These are phyloP conservation scores for Apocrypta bakeri DNA, from an alignment of 1,140 invertebrate genomes.

Conservation along the genomic window DNA sequence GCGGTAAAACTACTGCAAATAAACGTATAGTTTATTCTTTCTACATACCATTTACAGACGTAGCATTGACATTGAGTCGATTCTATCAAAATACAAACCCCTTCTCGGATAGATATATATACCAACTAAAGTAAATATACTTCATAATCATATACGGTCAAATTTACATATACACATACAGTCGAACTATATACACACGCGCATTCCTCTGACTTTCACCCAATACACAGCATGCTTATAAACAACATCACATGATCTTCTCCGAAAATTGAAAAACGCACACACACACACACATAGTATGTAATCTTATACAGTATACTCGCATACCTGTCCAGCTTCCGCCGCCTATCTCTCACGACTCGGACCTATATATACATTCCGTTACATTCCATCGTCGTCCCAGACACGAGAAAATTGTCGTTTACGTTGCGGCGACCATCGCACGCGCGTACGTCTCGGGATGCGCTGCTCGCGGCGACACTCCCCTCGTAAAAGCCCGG, in stretches of 20 bases:
- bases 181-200: no score
- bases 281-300: not conserved
- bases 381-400: slow-evolving; percentile 5
- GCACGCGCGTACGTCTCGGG: not conserved
- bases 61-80: not conserved
- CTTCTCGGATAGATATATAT: not conserved
- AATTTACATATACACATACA: not conserved
- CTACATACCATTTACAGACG: no score
- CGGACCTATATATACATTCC: not conserved
- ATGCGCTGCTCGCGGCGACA: not conserved
- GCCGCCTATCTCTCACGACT: not conserved
- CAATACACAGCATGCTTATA: not conserved
- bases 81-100: not conserved
- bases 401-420: slow-evolving; percentile 1
- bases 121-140: not conserved
- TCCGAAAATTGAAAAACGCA: not conserved
- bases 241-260: not conserved
- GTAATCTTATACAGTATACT: not conserved
- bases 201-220: not conserved
- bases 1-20: not conserved
- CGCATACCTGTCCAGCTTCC: not conserved
- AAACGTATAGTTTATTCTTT: not conserved
- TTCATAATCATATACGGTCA: not conserved
- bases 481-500: not conserved
- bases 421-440: not conserved